Evolutionary conservation across 2,113 vertebrate species (phyloP).

Genomic region (Trichomycterus rosablanca): DNA sequence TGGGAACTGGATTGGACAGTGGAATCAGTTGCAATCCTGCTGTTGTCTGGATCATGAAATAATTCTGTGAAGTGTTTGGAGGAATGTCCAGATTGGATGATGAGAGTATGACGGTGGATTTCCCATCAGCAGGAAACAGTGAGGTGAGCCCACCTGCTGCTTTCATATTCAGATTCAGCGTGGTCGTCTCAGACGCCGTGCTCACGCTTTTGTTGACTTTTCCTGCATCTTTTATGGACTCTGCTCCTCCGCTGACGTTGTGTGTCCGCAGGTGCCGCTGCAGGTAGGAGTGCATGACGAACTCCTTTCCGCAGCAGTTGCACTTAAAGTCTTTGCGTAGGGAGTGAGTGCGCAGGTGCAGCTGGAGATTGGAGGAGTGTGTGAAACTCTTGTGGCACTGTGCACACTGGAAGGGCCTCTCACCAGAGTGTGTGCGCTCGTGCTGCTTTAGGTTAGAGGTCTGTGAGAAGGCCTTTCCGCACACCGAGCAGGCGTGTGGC

Average conservation of each 20-base stretch:
- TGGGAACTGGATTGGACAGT: slow-evolving; percentile 63
- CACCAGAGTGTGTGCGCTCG: slow-evolving; percentile 84
- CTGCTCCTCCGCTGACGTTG: slow-evolving; percentile 35
- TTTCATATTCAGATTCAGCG: slow-evolving; percentile 46
- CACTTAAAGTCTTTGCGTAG: slow-evolving; percentile 80
- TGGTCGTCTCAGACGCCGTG: slow-evolving; percentile 55
- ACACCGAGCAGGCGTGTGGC: slow-evolving; percentile 78
- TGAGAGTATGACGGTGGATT: slow-evolving; percentile 70
- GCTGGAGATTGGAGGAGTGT: slow-evolving; percentile 84
- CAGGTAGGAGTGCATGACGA: slow-evolving; percentile 87
- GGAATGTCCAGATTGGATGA: slow-evolving; percentile 71
- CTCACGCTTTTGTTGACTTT: slow-evolving; percentile 57
- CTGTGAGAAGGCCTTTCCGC: slow-evolving; percentile 86
- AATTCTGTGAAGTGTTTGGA: slow-evolving; percentile 73
- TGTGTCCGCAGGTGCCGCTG: slow-evolving; percentile 80
- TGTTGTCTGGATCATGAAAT: slow-evolving; percentile 79
- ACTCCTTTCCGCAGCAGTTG: slow-evolving; percentile 77
- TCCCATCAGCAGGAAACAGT: slow-evolving; percentile 67
- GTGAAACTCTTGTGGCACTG: slow-evolving; percentile 81
- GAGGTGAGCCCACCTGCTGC: slow-evolving; percentile 52
- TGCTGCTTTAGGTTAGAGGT: slow-evolving; percentile 89
- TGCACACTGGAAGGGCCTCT: slow-evolving; percentile 75
- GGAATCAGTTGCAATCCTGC: slow-evolving; percentile 85
- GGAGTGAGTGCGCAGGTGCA: slow-evolving; percentile 84
- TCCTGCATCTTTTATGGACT: slow-evolving; percentile 38